A percentile compares a stretch with the other conserved stretches of the same genome.
Conservation (phyloP, 2,888 invertebrate species). For the Congeria kusceri region DNA sequence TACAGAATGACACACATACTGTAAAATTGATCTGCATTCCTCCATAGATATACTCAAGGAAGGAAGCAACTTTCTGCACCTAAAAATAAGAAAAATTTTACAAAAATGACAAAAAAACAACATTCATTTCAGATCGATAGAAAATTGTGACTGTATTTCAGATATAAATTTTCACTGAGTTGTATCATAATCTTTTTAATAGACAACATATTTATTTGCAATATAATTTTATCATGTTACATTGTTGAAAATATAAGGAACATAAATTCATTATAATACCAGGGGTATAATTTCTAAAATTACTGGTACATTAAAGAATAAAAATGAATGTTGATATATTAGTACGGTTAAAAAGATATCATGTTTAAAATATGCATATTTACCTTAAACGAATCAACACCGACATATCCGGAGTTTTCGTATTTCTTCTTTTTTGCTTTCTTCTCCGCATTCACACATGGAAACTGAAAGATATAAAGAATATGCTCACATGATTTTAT, state of each 20-base stretch:
- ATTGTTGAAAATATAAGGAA: too few relatives aligned
- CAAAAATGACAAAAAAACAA: too few relatives aligned
- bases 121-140: too few relatives aligned
- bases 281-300: too few relatives aligned
- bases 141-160: too few relatives aligned
- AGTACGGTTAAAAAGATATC: not conserved
- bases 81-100: slow-evolving; percentile 4
- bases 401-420: slow-evolving; percentile 74
- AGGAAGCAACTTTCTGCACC: slow-evolving; percentile 74
- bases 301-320: too few relatives aligned
- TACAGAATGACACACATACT: slow-evolving; percentile 69
- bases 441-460: slow-evolving; percentile 76
- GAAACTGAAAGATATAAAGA: slow-evolving; percentile 71
- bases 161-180: too few relatives aligned
- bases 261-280: too few relatives aligned
- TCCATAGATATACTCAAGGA: slow-evolving; percentile 83
- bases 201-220: too few relatives aligned
- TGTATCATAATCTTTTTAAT: too few relatives aligned
- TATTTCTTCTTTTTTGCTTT: slow-evolving; percentile 76
- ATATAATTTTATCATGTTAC: too few relatives aligned
- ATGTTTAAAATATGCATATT: slow-evolving; percentile 4
- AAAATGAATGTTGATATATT: too few relatives aligned
- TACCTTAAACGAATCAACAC: slow-evolving; percentile 76
- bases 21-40: slow-evolving; percentile 85
- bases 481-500: not conserved